Base-by-base conservation (phyloP, 2,113 vertebrate species). In the Epinephelus lanceolatus region DNA sequence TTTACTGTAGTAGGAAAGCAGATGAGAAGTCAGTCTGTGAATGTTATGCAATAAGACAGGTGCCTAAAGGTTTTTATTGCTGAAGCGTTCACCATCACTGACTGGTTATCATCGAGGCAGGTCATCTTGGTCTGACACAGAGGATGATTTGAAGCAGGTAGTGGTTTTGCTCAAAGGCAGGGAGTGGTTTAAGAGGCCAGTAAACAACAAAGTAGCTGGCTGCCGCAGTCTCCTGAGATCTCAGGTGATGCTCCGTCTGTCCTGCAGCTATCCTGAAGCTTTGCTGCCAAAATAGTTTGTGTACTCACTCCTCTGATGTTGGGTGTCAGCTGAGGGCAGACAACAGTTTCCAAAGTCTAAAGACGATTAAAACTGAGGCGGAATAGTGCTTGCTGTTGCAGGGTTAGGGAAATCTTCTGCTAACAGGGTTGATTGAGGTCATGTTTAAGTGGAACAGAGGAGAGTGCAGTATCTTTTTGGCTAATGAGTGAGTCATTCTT, bases 211-310 rank as follows among this genome's bases (percentile, higher is more conserved):
- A 79, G 67, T 68, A 85, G 57, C 71, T 68, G 71, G n/a, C 25
- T 85, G 74, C 71, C 5, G 68, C 71, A 85, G 79, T 83, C 68
- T 72, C 85, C 68, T 10, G 85, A 75, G 79, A 55, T 78, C 59
- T 77, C 76, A 78, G 80, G 78, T 82, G 84, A 86, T 83, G 61
- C 79, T 79, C 49, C 4, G 9, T 52, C 57, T 76, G 66, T 72
- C 81, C 80, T 84, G 80, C 80, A 82, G 83, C 55, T 49, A 62
- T 40, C 66, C 47, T 52, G 57, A 78, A 30, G 82, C 52, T 65
- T 63, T 61, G 45, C 69, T 83, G 75, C 66, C 67, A 76, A 76
- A 88, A 73, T 78, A 70, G 76, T 76, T 73, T 71, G 17, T 79
- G 77, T 56, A 10, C 63, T 37, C 19, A 17, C 40, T 37, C 40